Conservation (phyloP, 2,113 vertebrate genomes). For the Rhegmatorhina hoffmannsi region DNA sequence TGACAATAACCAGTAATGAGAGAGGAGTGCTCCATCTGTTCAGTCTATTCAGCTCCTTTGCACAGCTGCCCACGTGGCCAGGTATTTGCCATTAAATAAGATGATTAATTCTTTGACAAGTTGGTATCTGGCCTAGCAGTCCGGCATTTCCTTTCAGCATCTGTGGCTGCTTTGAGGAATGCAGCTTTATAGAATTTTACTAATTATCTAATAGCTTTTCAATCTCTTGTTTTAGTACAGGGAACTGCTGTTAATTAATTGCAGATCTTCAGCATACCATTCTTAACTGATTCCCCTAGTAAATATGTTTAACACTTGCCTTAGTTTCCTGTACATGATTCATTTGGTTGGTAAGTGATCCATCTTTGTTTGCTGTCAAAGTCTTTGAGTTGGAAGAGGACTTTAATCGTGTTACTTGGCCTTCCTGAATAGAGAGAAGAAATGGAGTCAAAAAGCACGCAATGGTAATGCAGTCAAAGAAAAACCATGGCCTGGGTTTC, state of each 20-base stretch:
- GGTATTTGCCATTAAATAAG: constrained; percentile 15
- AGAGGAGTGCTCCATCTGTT: background rate
- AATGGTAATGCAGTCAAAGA: background rate
- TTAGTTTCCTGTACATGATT: constrained; percentile 65
- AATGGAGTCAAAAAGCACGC: constrained; percentile 9
- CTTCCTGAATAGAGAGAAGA: constrained; percentile 23
- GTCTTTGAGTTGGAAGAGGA: constrained; percentile 25
- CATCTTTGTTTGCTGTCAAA: constrained; percentile 56
- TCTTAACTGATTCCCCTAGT: constrained; percentile 50
- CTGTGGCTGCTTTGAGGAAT: constrained; percentile 32
- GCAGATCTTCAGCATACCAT: constrained; percentile 18
- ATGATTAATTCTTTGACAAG: constrained; percentile 21
- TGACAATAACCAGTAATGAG: background rate
- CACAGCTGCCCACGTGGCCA: background rate
- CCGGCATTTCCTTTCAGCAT: background rate
- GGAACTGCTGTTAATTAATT: constrained; percentile 42
- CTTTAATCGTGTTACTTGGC: constrained; percentile 35
- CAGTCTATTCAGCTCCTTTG: background rate
- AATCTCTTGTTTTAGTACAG: constrained; percentile 6
- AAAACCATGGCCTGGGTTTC: background rate
- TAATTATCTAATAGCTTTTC: constrained; percentile 52
- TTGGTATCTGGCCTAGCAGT: constrained; percentile 17
- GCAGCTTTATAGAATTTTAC: constrained; percentile 24
- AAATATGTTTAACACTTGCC: constrained; percentile 61
- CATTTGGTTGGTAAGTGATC: constrained; percentile 15